A percentile compares a stretch with the other conserved stretches of the same genome.
These are phyloP conservation scores for Candoia aspera DNA, from an alignment of 2,113 vertebrate genomes.

Conservation along the genomic window DNA sequence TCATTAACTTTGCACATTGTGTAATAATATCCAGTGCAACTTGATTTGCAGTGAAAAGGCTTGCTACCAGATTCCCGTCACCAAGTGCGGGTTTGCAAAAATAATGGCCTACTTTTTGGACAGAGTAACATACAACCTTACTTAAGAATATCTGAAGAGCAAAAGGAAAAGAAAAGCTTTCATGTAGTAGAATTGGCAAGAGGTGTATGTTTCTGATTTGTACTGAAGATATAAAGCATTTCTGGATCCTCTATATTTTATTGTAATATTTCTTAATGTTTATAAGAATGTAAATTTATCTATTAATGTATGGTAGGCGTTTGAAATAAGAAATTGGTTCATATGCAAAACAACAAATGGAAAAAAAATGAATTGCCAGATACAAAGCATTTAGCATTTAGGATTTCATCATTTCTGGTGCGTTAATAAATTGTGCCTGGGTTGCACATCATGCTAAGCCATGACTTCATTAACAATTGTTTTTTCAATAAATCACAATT, in stretches of 20 bases:
- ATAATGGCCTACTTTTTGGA: background rate
- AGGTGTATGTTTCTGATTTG: background rate
- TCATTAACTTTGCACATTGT: constrained; percentile 20
- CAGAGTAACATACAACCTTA: background rate
- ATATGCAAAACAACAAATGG: background rate
- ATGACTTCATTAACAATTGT: background rate
- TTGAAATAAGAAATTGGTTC: background rate
- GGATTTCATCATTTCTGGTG: background rate
- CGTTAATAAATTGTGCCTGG: background rate
- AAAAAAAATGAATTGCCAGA: background rate
- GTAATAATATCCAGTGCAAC: constrained; percentile 27
- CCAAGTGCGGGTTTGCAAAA: background rate
- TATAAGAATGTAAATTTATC: background rate
- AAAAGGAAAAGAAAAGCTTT: background rate
- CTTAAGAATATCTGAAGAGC: background rate
- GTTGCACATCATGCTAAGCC: background rate
- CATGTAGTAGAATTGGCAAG: background rate
- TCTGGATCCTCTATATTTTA: background rate
- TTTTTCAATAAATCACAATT: background rate
- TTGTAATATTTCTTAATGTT: background rate
- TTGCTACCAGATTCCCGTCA: constrained; percentile 7
- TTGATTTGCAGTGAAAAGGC: constrained; percentile 23
- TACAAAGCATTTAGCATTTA: background rate
- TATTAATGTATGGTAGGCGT: background rate
- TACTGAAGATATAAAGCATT: background rate